These are phyloP conservation scores for Dicrostonyx torquatus DNA, from an alignment of 2,797 vertebrate species.

Conservation along the genomic window DNA sequence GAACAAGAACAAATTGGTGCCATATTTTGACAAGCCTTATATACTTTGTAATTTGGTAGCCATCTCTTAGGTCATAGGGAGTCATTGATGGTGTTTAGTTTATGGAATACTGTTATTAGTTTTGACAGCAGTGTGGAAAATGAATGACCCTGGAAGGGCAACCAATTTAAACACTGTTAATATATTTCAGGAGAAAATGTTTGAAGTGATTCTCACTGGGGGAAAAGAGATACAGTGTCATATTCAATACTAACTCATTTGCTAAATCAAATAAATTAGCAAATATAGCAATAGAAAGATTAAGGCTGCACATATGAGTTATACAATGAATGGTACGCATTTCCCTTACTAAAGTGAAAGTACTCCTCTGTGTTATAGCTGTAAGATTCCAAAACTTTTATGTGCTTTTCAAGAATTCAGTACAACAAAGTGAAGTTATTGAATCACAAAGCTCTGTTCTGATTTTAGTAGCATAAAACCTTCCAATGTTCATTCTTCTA, in stretches of 20 bases:
- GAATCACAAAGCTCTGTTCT: background rate
- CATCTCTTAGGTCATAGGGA: conserved; percentile 56
- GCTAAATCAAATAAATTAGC: background rate
- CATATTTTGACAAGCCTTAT: conserved; percentile 38
- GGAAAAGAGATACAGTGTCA: background rate
- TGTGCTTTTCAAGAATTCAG: background rate
- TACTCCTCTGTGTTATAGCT: background rate
- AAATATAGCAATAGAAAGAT: background rate
- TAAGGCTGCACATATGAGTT: background rate
- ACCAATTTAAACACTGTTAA: conserved; percentile 70
- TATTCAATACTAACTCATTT: background rate
- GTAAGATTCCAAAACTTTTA: background rate
- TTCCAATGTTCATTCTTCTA: background rate
- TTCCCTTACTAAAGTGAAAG: background rate
- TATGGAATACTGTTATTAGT: conserved; percentile 61
- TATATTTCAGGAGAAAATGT: conserved; percentile 62
- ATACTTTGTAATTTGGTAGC: conserved; percentile 60
- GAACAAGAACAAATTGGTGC: conserved; percentile 31
- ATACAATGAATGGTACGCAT: background rate
- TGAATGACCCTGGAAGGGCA: conserved; percentile 66
- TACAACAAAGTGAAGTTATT: background rate
- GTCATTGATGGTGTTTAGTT: conserved; percentile 42
- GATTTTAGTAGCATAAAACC: background rate
- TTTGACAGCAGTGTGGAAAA: conserved; percentile 71
- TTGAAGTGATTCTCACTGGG: conserved; percentile 44